Evolutionary conservation across 2,113 vertebrate genomes (phyloP).

Genomic region (Leptocoma aspasia): DNA sequence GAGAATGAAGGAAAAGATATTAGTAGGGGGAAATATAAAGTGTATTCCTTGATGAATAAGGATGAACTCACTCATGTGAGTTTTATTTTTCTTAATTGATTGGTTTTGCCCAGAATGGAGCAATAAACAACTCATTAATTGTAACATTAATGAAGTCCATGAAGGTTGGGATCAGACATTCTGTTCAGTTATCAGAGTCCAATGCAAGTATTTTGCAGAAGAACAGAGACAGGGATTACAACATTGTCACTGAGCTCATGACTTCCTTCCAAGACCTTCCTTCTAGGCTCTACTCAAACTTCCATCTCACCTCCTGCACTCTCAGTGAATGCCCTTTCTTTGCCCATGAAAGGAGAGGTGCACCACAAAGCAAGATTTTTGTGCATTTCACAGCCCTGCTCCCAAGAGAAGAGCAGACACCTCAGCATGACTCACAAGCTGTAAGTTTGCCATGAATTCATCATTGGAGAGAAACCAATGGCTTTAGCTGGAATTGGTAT

Average conservation of each 20-base stretch:
- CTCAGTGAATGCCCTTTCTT: neutral
- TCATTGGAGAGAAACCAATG: neutral
- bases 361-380: neutral
- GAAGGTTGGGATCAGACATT: neutral
- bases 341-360: neutral
- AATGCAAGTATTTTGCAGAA: neutral
- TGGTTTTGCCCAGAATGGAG: neutral
- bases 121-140: neutral
- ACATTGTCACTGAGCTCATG: neutral
- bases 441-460: neutral
- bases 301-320: neutral
- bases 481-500: neutral
- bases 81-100: neutral
- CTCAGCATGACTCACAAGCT: neutral
- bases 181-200: neutral
- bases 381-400: neutral
- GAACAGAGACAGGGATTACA: neutral
- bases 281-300: neutral
- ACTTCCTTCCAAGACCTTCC: neutral
- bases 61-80: neutral
- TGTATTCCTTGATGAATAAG: neutral
- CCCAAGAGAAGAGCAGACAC: neutral
- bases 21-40: neutral
- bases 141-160: neutral
- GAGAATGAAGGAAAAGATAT: neutral